Conservation (phyloP, 2,888 invertebrate genomes). For the Acanthacorydalis orientalis region DNA sequence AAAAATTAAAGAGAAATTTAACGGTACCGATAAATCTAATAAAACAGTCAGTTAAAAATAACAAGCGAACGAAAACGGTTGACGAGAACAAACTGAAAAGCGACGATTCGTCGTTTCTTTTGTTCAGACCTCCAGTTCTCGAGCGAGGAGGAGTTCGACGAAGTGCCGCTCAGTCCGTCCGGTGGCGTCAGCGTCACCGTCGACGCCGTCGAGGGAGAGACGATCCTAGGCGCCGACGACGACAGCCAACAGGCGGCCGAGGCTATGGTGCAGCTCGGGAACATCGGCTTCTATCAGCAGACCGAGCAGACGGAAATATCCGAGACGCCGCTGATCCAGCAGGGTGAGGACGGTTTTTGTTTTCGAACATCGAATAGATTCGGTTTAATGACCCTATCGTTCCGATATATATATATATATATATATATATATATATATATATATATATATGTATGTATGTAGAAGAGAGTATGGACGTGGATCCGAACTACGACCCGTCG, state of each 20-base stretch:
- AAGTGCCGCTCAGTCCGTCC: constrained; percentile 36
- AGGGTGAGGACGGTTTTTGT: constrained; percentile 13
- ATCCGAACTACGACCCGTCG: constrained; percentile 73
- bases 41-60: no score
- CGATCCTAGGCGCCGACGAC: constrained; percentile 19
- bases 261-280: constrained; percentile 57
- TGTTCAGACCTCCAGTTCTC: constrained; percentile 48
- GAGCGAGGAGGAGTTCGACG: constrained; percentile 50
- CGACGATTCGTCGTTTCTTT: no score
- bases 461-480: constrained; percentile 60
- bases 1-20: no score
- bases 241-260: constrained; percentile 51
- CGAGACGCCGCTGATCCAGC: constrained; percentile 17
- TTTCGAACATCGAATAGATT: no score
- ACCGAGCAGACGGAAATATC: constrained; percentile 12
- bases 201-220: constrained; percentile 24
- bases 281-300: constrained; percentile 43
- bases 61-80: no score
- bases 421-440: no score
- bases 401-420: no score
- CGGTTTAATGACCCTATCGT: background rate
- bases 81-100: no score
- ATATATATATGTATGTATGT: no score
- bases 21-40: no score
- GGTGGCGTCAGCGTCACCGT: constrained; percentile 26